These are phyloP conservation scores for Drosophila acutilabella DNA, from an alignment of 2,888 invertebrate genomes.

Conservation along the genomic window DNA sequence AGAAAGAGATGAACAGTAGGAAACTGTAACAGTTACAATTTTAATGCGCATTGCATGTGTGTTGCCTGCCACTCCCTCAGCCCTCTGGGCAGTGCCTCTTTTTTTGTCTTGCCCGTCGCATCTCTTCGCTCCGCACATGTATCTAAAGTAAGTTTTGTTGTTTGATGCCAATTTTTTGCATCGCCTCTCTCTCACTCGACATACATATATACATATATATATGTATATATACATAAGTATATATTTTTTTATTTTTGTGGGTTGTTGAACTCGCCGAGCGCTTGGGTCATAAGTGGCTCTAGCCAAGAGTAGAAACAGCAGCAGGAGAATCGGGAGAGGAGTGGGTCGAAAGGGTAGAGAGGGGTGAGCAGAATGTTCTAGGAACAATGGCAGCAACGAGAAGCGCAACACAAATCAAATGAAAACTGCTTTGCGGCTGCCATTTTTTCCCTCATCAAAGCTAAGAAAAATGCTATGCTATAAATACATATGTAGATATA, in stretches of 20 bases:
- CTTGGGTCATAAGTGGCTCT: slow-evolving; percentile 72
- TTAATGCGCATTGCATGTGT: slow-evolving; percentile 78
- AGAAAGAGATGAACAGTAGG: background rate
- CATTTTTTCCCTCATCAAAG: slow-evolving; percentile 62
- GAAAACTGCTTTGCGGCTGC: slow-evolving; percentile 64
- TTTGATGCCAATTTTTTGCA: slow-evolving; percentile 80
- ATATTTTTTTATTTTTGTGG: slow-evolving; percentile 63
- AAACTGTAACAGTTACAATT: slow-evolving; percentile 77
- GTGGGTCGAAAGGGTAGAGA: background rate
- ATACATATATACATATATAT: slow-evolving; percentile 10
- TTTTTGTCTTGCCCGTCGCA: background rate
- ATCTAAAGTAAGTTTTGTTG: slow-evolving; percentile 77
- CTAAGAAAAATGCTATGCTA: slow-evolving; percentile 74
- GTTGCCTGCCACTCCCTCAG: slow-evolving; percentile 21
- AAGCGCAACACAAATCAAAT: slow-evolving; percentile 74
- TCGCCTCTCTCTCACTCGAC: slow-evolving; percentile 37
- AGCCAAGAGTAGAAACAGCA: slow-evolving; percentile 46
- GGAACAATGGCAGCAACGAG: slow-evolving; percentile 34
- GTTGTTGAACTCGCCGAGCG: slow-evolving; percentile 75
- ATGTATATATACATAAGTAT: no score
- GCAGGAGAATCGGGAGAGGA: background rate
- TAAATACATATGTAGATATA: slow-evolving; percentile 45
- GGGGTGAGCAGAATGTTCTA: background rate
- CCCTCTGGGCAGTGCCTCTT: slow-evolving; percentile 15
- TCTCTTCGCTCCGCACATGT: slow-evolving; percentile 21